Evolutionary conservation across 1,140 invertebrate genomes (phyloP), one percentile per base, ranked within the genome.

Genomic region (Anastatus disparis): DNA sequence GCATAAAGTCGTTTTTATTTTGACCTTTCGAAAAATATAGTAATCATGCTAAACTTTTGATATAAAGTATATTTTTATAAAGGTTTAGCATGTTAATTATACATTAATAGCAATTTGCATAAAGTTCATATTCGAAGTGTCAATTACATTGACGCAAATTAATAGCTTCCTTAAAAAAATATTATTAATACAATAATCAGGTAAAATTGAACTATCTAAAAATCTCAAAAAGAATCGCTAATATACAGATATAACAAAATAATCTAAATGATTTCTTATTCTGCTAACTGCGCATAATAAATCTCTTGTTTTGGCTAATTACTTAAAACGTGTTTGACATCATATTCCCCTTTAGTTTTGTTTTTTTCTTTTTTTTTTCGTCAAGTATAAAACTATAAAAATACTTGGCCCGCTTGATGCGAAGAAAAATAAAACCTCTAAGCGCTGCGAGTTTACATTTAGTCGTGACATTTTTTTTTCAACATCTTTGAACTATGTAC

Each of bases 351-450:
- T 17, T 15, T 17, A 22, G 31, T 29, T 58, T 27, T 35, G 13
- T 52, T 63, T 63, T 63, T 20, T 50, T 55, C n/a, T n/a, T n/a
- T n/a, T n/a, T n/a, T n/a, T n/a, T n/a, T n/a, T n/a, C n/a, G n/a
- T n/a, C n/a, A 63, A 31, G 26, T 56, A 70, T 56, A 63, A 63
- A 70, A 70, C 52, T 70, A 70, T 70, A 63, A 63, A 70, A 70
- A 63, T 56, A 70, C 52, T 55, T 38, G 29, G 38, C 40, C 48
- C 68, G 52, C 27, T 24, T 20, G 46, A 44, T 65, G 46, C 26
- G 20, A 56, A 63, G 31, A 63, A 70, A 63, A 70, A 64, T 63
- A 70, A 63, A 70, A 55, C 12, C 48, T 70, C 22, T 48, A 55
- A 46, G 58, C 68, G 56, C 22, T 56, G 17, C 58, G 48, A 53